phyloP scores from a whole-genome alignment of 2,113 vertebrate genomes.

The Neolamprologus falcicula region DNA sequence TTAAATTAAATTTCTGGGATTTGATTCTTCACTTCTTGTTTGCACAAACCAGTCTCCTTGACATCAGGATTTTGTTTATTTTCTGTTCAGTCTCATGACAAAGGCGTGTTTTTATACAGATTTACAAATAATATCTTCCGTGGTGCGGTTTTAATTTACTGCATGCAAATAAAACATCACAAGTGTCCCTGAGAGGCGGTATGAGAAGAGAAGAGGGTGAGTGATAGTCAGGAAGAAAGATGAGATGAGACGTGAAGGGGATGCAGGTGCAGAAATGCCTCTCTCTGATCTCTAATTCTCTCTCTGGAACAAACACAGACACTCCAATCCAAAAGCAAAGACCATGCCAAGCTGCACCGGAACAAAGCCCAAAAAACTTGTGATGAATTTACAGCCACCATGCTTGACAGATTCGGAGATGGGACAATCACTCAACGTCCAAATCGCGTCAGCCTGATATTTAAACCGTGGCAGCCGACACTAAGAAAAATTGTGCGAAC shows the following conservation, averaged over 20 bases:
- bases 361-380: background rate
- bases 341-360: background rate
- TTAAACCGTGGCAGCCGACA: background rate
- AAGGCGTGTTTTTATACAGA: background rate
- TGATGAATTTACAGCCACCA: conserved; percentile 10
- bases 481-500: background rate
- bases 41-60: background rate
- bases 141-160: background rate
- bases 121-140: background rate
- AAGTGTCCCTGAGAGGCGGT: background rate
- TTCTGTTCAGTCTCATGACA: background rate
- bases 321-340: background rate
- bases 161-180: background rate
- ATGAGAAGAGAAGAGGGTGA: background rate
- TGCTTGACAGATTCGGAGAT: background rate
- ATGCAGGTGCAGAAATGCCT: conserved; percentile 45
- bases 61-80: background rate
- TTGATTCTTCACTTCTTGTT: background rate
- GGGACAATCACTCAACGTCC: conserved; percentile 6
- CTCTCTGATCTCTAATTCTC: conserved; percentile 32
- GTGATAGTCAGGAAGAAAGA: background rate
- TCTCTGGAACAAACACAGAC: conserved; percentile 27
- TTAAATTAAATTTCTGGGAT: background rate
- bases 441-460: background rate
- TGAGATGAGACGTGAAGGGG: conserved; percentile 39